A percentile compares a stretch with the other conserved stretches of the same genome.
Evolutionary conservation across 2,888 invertebrate species (phyloP).

Genomic region (Drosophila nr. medialis): DNA sequence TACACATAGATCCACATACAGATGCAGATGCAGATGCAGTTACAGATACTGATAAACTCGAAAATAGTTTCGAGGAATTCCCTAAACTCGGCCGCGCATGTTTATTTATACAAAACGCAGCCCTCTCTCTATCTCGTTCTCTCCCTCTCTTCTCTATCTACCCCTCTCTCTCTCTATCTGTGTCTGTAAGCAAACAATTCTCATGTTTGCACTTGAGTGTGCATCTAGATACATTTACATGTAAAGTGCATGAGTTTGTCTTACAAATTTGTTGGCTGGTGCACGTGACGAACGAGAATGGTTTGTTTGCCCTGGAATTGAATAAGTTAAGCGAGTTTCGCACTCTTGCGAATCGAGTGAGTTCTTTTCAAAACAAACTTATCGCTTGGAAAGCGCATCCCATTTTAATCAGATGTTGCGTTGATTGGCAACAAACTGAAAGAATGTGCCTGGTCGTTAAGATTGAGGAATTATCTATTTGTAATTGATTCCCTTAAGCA

Average conservation of each 20-base stretch:
- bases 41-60: conserved; percentile 61
- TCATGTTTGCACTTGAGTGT: conserved; percentile 19
- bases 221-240: conserved; percentile 63
- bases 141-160: too few species aligned
- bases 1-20: conserved; percentile 47
- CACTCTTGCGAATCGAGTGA: conserved; percentile 30
- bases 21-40: conserved; percentile 24
- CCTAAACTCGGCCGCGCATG: conserved; percentile 64
- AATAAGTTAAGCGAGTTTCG: conserved; percentile 20
- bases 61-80: conserved; percentile 76
- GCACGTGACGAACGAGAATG: conserved; percentile 25
- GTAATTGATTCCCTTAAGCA: not conserved
- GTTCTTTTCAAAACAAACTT: conserved; percentile 19
- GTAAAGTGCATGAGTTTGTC: conserved; percentile 53
- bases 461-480: not conserved
- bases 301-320: conserved; percentile 20
- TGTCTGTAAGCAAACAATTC: conserved; percentile 51
- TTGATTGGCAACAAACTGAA: not conserved
- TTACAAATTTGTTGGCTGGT: conserved; percentile 27
- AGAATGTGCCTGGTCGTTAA: not conserved
- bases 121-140: not conserved
- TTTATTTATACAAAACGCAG: conserved; percentile 65
- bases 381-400: not conserved
- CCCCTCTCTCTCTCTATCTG: not conserved
- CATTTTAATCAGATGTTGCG: not conserved